phyloP scores from a whole-genome alignment of 2,797 vertebrate species.

The Poecilia gillii region DNA sequence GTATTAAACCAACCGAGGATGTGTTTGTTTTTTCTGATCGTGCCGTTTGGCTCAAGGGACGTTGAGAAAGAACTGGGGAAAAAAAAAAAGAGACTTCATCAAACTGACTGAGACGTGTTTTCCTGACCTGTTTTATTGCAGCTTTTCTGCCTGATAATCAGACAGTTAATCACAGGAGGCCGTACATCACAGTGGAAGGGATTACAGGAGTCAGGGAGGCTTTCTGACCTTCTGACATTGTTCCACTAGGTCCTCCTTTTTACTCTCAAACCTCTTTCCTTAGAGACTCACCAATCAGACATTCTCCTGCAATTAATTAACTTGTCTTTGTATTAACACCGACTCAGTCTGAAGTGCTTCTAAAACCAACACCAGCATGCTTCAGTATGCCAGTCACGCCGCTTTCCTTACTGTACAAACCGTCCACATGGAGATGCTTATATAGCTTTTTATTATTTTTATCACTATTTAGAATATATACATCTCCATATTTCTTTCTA shows the following conservation, averaged over 20 bases:
- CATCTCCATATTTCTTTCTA: conserved; percentile 47
- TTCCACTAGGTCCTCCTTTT: conserved; percentile 55
- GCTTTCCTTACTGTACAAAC: conserved; percentile 25
- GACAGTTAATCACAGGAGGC: conserved; percentile 70
- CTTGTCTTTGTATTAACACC: conserved; percentile 60
- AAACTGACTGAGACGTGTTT: conserved; percentile 68
- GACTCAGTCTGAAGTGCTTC: conserved; percentile 26
- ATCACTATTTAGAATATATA: not conserved
- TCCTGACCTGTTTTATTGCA: conserved; percentile 68
- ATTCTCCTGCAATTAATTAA: conserved; percentile 48
- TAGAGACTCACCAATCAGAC: conserved; percentile 23
- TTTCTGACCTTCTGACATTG: conserved; percentile 74
- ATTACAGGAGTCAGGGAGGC: conserved; percentile 71
- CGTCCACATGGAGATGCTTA: conserved; percentile 60
- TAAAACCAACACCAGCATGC: conserved; percentile 11
- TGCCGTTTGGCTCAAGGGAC: conserved; percentile 56
- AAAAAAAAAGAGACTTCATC: conserved; percentile 62
- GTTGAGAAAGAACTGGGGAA: conserved; percentile 53
- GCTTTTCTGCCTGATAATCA: conserved; percentile 72
- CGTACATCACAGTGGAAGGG: conserved; percentile 57
- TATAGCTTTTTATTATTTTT: conserved; percentile 54
- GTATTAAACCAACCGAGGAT: conserved; percentile 21
- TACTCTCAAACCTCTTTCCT: conserved; percentile 42
- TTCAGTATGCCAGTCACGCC: conserved; percentile 1
- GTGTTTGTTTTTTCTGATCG: conserved; percentile 42